Evolutionary conservation across 1,140 invertebrate genomes (phyloP), one percentile per base, ranked within the genome.

Genomic region (Onthophagus taurus): DNA sequence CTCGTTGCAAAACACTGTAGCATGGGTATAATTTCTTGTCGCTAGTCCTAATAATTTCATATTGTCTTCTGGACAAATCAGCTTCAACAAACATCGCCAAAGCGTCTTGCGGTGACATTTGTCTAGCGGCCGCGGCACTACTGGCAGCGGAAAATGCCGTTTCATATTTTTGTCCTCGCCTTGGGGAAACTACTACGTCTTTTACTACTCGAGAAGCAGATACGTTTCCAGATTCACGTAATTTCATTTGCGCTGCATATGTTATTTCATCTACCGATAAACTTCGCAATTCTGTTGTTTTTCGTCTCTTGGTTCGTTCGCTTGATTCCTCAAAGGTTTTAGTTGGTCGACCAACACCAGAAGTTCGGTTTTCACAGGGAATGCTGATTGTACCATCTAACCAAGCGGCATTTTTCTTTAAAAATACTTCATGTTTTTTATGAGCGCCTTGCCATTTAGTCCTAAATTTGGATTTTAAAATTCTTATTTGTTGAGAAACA

Each of bases 71-170:
- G 16, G 49, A 49, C 6, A 61, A 45, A 37, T 50, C 50, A 31
- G 43, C 54, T 51, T 59, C 58, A 12, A 58, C 45, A 36, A 57
- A 55, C 21, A 60, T 54, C 12, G 47, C 13, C 35, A 60, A 49
- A 31, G 54, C 56, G 47, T 55, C 24, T 20, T 33, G 14, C 29
- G 52, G 49, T 33, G 46, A 49, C 19, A 50, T 52, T 45, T 44
- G 50, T 44, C 24, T 49, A 41, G 26, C 38, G 33, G 13, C 47
- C 48, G 38, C 44, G 29, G 44, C 26, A 47, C 42, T 41, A 44
- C n/a, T 52, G 29, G 6, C 41, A 12, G 29, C 19, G 19, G 7
- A 39, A 38, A 38, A 6, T 6, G 19, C 4, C 26, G n/a, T 11
- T 31, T 18, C 17, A 21, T 17, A 31, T 42, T 42, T 42, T 16